Base-by-base conservation (phyloP, 2,888 invertebrate species). In the Drosophila mimica region DNA sequence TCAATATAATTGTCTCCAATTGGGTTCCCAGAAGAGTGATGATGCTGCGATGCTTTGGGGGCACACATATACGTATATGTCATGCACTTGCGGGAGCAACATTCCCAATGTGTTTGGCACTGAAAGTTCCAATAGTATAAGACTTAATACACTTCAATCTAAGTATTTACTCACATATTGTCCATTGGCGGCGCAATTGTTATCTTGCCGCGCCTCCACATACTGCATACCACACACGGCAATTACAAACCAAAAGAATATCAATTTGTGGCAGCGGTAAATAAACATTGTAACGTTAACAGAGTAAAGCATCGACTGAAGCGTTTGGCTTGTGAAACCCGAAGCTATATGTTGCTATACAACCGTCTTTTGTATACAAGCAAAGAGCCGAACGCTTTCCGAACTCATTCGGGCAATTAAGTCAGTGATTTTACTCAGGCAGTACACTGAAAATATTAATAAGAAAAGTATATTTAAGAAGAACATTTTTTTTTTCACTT, bases 81-180 rank as follows among this genome's bases (percentile, higher is more conserved):
- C 71, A 92, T 74, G 64, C 93, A 93, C 28, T 85, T 92, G 38
- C 86, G 76, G 0, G 93, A 92, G 54, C 93, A 93, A 59, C 93
- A 93, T 8, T 93, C 92, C 79, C 71, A 79, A 70, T 92, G 92
- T 49, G 82, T 85, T 48, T 87, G 90, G 31, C 93, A 93, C 93
- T 93, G 46, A 7, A 78, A 28, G 48, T 46, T 11, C 7, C 4
- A 20, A 49, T 31, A 3, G 15, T 17, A 40, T 17, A 38, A 15
- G 15, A 2, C 30, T 33, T 56, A 33, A 25, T 17, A 28, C 9
- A 33, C 5, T 33, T 43, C 1, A 20, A 1, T 3, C 0, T n/a
- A 9, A 20, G 1, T 51, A 13, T 53, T 15, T 65, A 88, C 91
- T 84, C 74, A 92, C 92, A 83, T 89, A 91, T 69, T 85, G 83